phyloP scores from a whole-genome alignment of 2,797 vertebrate genomes.

The Esox masquinongy region DNA sequence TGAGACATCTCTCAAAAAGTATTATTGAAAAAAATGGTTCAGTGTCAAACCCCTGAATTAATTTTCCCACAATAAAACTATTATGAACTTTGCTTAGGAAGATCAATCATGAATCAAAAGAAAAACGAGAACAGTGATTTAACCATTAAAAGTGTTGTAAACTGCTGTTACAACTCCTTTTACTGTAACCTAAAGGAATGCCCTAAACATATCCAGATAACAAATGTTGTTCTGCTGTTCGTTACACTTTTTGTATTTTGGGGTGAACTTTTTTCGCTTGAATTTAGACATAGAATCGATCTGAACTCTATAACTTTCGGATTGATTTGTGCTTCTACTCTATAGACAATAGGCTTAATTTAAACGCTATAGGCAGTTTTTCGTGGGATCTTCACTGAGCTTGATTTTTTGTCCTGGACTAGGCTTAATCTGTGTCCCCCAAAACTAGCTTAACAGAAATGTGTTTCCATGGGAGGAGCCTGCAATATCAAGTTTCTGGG shows the following conservation, averaged over 20 bases:
- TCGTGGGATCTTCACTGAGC: no score
- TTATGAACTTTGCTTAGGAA: slow-evolving; percentile 55
- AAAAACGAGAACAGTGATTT: slow-evolving; percentile 40
- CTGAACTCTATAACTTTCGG: not conserved
- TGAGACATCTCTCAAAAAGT: not conserved
- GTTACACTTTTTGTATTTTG: no score
- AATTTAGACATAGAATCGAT: no score
- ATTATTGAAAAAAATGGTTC: not conserved
- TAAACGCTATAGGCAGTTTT: not conserved
- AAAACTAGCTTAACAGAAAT: no score
- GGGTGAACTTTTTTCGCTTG: no score
- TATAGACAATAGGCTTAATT: not conserved
- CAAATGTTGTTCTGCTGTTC: no score
- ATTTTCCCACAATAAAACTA: slow-evolving; percentile 59
- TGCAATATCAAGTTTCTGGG: no score
- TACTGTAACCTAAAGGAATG: not conserved
- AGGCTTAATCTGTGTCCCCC: no score
- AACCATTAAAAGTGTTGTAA: slow-evolving; percentile 4
- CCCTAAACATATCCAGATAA: no score
- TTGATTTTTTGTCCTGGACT: no score
- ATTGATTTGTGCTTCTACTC: not conserved
- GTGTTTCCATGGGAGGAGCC: no score
- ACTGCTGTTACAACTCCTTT: not conserved
- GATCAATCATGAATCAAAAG: slow-evolving; percentile 59
- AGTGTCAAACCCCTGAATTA: slow-evolving; percentile 53